Evolutionary conservation across 2,797 vertebrate genomes (phyloP).

Genomic region (Neoniphon sammara): DNA sequence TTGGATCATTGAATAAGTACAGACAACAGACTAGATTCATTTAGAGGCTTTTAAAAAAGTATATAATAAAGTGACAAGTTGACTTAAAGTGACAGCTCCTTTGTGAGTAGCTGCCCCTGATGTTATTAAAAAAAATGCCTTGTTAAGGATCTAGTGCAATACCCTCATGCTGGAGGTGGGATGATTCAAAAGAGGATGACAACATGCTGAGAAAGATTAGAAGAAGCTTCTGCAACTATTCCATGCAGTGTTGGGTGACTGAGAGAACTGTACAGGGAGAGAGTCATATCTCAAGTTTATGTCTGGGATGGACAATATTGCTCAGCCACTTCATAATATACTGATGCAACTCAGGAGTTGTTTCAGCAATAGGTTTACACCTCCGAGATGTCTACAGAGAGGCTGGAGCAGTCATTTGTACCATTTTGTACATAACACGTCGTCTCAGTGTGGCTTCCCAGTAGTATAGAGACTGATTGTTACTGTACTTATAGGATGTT

Average conservation of each 20-base stretch:
- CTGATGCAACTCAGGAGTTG: slow-evolving; percentile 25
- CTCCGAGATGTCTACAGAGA: slow-evolving; percentile 26
- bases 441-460: slow-evolving; percentile 18
- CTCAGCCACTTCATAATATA: slow-evolving; percentile 20
- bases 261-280: slow-evolving; percentile 10
- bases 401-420: slow-evolving; percentile 21
- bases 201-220: slow-evolving; percentile 57
- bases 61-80: slow-evolving; percentile 48
- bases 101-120: slow-evolving; percentile 47
- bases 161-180: slow-evolving; percentile 29
- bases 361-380: slow-evolving; percentile 14
- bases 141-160: slow-evolving; percentile 42
- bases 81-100: slow-evolving; percentile 57
- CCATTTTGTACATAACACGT: slow-evolving; percentile 6
- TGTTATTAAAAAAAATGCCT: slow-evolving; percentile 46
- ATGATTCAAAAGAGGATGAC: slow-evolving; percentile 47
- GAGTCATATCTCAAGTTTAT: slow-evolving; percentile 28
- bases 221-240: slow-evolving; percentile 38
- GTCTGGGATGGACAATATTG: slow-evolving; percentile 32
- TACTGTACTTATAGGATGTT: background rate
- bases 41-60: slow-evolving; percentile 46
- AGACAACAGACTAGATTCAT: slow-evolving; percentile 61
- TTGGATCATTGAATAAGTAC: slow-evolving; percentile 55
- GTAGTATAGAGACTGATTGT: slow-evolving; percentile 22
- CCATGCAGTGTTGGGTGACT: slow-evolving; percentile 9